Evolutionary conservation across 2,113 vertebrate species (phyloP), one percentile per base, ranked within the genome.

Genomic region (Pterocles orientalis): DNA sequence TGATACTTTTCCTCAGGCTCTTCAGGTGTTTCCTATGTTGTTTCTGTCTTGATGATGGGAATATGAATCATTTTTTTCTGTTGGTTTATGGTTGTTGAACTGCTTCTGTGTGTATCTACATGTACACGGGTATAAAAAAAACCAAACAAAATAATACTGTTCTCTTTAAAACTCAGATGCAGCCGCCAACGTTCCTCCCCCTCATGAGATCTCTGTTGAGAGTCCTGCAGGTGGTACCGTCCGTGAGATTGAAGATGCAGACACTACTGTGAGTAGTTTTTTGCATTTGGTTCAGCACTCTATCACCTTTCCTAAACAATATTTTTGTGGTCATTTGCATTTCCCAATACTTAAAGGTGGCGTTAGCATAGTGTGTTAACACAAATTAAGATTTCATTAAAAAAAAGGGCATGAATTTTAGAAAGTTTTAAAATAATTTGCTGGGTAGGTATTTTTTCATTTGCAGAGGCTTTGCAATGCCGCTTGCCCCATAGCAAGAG

Each of bases 231-330:
- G 88, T 18, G 96, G 65, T 24, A 69, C 64, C 18, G 11, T 84
- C 69, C 78, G 12, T 4, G 84, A 88, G 68, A 65, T 31, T 5
- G 89, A 96, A 78, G 21, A 86, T 16, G 25, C 57, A 26, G 97
- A 97, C 50, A 96, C 94, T 64, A 97, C 92, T 50, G 98, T 98
- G 95, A 98, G 97, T 97, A 64, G 1, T 19, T 12, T 90, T 61
- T 57, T 45, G 4, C 41, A 23, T 79, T 84, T 62, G 8, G 3
- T 79, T 89, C 70, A 84, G 18, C 41, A 19, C 82, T 75, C 51
- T 85, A 4, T 56, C 91, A 23, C 25, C 29, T 86, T 69, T 39
- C 23, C 23, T 48, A 28, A 50, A 18, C 56, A 6, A 48, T 48
- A 7, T 3, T 39, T 64, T 77, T 33, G n/a, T 54, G 18, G 18